Evolutionary conservation across 2,113 vertebrate species (phyloP).

Genomic region (Channa argus): DNA sequence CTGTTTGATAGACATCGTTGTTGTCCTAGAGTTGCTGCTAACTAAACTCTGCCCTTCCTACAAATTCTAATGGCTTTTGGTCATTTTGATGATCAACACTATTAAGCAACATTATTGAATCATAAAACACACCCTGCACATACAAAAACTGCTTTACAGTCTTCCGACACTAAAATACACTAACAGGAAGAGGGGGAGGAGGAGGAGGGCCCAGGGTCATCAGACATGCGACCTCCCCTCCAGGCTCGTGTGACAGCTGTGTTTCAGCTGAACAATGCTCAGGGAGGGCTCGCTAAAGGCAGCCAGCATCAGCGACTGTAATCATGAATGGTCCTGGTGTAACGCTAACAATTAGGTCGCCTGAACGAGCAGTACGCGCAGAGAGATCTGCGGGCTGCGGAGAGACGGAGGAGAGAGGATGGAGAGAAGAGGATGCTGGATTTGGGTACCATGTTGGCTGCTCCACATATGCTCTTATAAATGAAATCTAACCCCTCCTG

Average conservation of each 20-base stretch:
- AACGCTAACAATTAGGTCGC: conserved; percentile 22
- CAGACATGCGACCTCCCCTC: conserved; percentile 54
- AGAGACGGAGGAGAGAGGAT: conserved; percentile 13
- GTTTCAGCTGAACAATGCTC: conserved; percentile 45
- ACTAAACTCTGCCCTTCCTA: too few species aligned
- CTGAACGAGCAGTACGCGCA: neutral
- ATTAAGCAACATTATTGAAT: neutral
- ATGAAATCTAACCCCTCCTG: conserved; percentile 41
- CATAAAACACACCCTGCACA: conserved; percentile 10
- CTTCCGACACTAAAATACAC: conserved; percentile 26
- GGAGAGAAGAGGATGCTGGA: conserved; percentile 50
- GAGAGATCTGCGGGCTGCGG: conserved; percentile 2
- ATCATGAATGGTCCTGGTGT: neutral
- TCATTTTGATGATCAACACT: too few species aligned
- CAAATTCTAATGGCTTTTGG: too few species aligned
- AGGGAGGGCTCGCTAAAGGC: neutral
- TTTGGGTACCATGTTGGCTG: conserved; percentile 53
- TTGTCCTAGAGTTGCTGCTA: too few species aligned
- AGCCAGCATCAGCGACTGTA: conserved; percentile 3
- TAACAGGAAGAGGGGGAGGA: conserved; percentile 9
- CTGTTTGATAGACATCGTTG: too few species aligned
- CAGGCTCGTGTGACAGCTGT: conserved; percentile 51
- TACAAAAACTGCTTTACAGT: conserved; percentile 5
- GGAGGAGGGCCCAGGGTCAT: conserved; percentile 47
- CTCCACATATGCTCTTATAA: conserved; percentile 66